Evolutionary conservation across 2,113 vertebrate species (phyloP), one percentile per base, ranked within the genome.

Genomic region (Agapornis roseicollis): DNA sequence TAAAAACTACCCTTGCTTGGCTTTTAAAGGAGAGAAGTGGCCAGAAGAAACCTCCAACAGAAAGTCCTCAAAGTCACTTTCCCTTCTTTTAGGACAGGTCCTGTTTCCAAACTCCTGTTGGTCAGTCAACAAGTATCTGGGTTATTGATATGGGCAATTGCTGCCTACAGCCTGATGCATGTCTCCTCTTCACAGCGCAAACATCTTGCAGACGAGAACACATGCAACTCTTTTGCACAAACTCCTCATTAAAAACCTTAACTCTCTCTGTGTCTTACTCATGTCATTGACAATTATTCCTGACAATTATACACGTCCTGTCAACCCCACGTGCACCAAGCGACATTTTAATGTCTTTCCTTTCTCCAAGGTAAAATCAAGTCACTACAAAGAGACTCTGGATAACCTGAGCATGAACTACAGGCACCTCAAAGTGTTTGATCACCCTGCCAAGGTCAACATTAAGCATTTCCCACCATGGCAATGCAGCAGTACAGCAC

Each of bases 141-240:
- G 60, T 47, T 44, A 33, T 8, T 2, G 3, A 25, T 14, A 27
- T 0, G 5, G 37, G 22, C 25, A 10, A 24, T 15, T 8, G 10
- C 50, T 42, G 22, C 44, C 31, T 28, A 41, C n/a, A 37, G 56
- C 55, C 49, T 29, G 33, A 12, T 29, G 13, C 2, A 0, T 12
- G 52, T n/a, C 41, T 73, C 42, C 63, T 37, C 39, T 29, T 53
- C 65, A 19, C 35, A n/a, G 23, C 1, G 6, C 5, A 25, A 42
- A 16, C 23, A 3, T 28, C 44, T 42, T 28, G 25, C 49, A 55
- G 58, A 24, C 65, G 6, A 16, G 31, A 76, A 33, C 7, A 1
- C 1, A 9, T 1, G 5, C 11, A 44, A 10, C 37, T 55, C 65
- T 49, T 8, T 28, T 42, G 27, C 37, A 42, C 31, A 60, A 68